Percentiles rank a stretch among this genome's conserved stretches.
Evolutionary conservation across 2,888 invertebrate species (phyloP).

Genomic region (Cremastobaeus sp.): DNA sequence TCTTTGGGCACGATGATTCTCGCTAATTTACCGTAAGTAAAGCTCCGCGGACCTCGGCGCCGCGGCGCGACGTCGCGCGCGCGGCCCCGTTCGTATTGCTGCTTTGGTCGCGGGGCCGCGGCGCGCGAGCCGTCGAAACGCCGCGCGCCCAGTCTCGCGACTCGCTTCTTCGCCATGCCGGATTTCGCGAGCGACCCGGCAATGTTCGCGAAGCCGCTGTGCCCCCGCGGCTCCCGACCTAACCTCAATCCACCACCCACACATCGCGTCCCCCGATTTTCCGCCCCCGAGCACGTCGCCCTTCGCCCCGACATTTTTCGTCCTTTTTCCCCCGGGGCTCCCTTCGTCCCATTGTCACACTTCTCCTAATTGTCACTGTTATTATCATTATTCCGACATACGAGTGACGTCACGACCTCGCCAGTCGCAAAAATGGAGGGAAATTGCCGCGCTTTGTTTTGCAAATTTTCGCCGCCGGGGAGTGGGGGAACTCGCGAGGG

Average conservation of each 20-base stretch:
- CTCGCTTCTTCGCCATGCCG: constrained; percentile 70
- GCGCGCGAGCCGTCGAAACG: constrained; percentile 12
- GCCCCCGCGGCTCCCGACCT: background rate
- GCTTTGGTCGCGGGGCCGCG: constrained; percentile 68
- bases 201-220: constrained; percentile 4
- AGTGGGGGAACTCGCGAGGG: too few species aligned
- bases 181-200: constrained; percentile 49
- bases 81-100: constrained; percentile 66
- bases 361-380: too few species aligned
- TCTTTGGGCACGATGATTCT: constrained; percentile 76
- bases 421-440: constrained; percentile 5
- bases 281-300: too few species aligned
- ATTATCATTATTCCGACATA: too few species aligned
- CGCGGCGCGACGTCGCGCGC: constrained; percentile 12
- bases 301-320: background rate
- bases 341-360: too few species aligned
- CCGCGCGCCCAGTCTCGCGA: constrained; percentile 60
- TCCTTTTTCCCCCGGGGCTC: background rate
- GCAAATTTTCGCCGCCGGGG: background rate
- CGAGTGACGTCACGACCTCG: constrained; percentile 14
- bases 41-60: background rate
- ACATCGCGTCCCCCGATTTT: constrained; percentile 14
- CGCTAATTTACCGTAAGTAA: constrained; percentile 75
- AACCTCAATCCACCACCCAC: constrained; percentile 22
- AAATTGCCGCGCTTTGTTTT: constrained; percentile 3